Conservation (phyloP, 2,888 invertebrate species). For the Lypha dubia region DNA sequence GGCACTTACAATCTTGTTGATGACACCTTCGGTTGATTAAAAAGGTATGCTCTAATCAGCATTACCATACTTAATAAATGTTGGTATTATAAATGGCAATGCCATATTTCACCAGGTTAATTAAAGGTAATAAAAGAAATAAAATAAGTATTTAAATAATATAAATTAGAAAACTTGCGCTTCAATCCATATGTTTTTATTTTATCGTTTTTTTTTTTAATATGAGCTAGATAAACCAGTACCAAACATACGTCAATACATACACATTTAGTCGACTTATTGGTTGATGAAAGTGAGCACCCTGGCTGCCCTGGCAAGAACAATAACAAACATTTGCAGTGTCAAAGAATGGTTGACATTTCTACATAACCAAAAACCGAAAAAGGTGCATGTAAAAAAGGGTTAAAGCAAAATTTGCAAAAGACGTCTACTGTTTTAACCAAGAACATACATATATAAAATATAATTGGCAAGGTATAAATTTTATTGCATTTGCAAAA, state of each 20-base stretch:
- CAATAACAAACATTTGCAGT: slow-evolving; percentile 34
- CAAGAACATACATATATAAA: slow-evolving; percentile 5
- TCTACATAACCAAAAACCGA: slow-evolving; percentile 71
- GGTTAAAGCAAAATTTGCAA: slow-evolving; percentile 60
- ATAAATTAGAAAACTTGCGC: too few relatives aligned
- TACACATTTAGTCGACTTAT: too few relatives aligned
- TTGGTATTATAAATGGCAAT: too few relatives aligned
- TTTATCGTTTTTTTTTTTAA: too few relatives aligned
- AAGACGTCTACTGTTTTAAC: slow-evolving; percentile 52
- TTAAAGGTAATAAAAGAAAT: too few relatives aligned
- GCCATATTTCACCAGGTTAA: too few relatives aligned
- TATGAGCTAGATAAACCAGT: too few relatives aligned
- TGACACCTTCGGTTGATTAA: background rate
- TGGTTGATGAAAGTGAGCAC: background rate
- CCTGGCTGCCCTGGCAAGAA: background rate
- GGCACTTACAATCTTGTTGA: slow-evolving; percentile 1
- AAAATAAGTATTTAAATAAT: too few relatives aligned
- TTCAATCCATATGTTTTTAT: too few relatives aligned
- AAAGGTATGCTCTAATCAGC: background rate
- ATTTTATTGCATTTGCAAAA: slow-evolving; percentile 44
- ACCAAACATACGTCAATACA: too few relatives aligned
- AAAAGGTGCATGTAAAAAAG: slow-evolving; percentile 58
- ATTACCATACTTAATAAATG: background rate
- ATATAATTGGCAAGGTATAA: slow-evolving; percentile 1
- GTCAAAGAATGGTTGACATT: slow-evolving; percentile 64